phyloP scores from a whole-genome alignment of 2,797 vertebrate species.

The Muscicapa comitata region DNA sequence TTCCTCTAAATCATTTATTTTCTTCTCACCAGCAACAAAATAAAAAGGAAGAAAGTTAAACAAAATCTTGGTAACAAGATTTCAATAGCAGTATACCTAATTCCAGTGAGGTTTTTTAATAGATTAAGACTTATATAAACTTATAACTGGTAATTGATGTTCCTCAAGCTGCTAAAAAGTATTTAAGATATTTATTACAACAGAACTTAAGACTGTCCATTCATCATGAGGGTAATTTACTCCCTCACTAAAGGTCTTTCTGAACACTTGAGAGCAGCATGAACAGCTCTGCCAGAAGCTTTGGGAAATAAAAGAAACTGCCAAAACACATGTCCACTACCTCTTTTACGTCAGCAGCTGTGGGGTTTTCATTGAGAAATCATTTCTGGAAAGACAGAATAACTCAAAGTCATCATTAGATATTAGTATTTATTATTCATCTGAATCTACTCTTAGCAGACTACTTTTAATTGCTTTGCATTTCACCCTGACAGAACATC shows the following conservation, averaged over 20 bases:
- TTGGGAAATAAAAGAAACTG: background rate
- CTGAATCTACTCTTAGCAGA: background rate
- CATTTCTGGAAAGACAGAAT: background rate
- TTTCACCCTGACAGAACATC: background rate
- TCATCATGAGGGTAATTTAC: background rate
- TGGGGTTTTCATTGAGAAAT: background rate
- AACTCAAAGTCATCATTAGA: background rate
- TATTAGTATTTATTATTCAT: background rate
- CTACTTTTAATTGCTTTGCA: background rate
- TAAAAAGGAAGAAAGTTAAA: background rate
- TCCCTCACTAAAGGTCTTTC: background rate
- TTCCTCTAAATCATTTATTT: background rate
- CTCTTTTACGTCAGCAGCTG: background rate
- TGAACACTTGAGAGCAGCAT: background rate
- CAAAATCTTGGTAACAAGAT: background rate
- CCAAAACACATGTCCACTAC: background rate
- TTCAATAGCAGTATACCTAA: background rate
- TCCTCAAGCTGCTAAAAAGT: background rate
- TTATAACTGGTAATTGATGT: background rate
- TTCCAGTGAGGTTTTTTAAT: background rate
- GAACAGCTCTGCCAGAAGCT: background rate
- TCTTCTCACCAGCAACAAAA: background rate
- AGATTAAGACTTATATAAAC: background rate
- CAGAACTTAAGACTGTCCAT: background rate
- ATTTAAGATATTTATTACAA: background rate